A percentile compares a stretch with the other conserved stretches of the same genome.
phyloP scores from a whole-genome alignment of 2,113 vertebrate genomes.

The Channa maculata region DNA sequence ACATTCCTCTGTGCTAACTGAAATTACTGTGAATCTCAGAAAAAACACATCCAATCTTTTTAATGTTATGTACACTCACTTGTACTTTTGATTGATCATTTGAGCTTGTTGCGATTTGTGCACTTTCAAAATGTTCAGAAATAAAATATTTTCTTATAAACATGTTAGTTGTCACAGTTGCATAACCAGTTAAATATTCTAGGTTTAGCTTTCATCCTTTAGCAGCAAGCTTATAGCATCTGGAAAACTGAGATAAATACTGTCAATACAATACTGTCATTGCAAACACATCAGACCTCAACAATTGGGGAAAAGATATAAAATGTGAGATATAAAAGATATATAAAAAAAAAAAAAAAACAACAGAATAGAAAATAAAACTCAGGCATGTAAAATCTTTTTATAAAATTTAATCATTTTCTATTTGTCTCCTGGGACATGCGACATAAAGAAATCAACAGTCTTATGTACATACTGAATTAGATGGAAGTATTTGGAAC shows the following conservation, averaged over 20 bases:
- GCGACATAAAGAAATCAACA: not conserved
- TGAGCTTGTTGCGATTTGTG: constrained; percentile 13
- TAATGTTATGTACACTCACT: not conserved
- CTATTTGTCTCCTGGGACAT: not conserved
- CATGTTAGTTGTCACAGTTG: constrained; percentile 2
- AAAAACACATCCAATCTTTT: constrained; percentile 1
- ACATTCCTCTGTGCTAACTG: constrained; percentile 36
- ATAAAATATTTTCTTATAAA: constrained; percentile 40
- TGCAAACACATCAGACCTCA: not conserved
- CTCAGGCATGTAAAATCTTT: not conserved
- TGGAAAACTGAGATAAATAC: not conserved
- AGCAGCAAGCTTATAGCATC: not conserved
- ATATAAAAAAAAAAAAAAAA: not conserved
- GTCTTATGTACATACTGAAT: not conserved
- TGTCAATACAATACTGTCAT: not conserved
- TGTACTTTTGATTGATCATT: constrained; percentile 4
- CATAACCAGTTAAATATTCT: not conserved
- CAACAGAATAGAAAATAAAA: not conserved
- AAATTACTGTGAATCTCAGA: constrained; percentile 28
- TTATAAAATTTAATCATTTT: not conserved
- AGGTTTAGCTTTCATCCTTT: not conserved
- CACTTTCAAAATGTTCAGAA: constrained; percentile 31
- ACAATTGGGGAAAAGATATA: not conserved
- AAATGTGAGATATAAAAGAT: not conserved
- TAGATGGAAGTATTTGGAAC: constrained; percentile 29